Evolutionary conservation across 2,888 invertebrate species (phyloP).

Genomic region (Stenotaenia linearis): DNA sequence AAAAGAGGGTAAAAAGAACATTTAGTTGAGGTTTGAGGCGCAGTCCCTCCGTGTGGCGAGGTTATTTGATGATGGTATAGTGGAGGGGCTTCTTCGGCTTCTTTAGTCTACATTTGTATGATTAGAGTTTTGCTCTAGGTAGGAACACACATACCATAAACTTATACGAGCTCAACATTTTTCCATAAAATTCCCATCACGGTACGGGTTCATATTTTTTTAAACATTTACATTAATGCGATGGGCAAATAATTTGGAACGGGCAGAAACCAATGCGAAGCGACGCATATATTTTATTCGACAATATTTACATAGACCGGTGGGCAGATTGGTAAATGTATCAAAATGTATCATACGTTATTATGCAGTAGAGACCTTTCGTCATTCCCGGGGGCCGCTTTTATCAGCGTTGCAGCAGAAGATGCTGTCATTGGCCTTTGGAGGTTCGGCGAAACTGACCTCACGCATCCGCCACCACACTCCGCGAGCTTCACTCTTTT

Average conservation of each 20-base stretch:
- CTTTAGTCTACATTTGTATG: conserved; percentile 26
- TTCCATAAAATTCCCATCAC: background rate
- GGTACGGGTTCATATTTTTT: background rate
- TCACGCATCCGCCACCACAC: background rate
- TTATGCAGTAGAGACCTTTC: background rate
- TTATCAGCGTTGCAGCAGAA: conserved; percentile 26
- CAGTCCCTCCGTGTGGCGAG: background rate
- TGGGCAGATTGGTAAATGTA: background rate
- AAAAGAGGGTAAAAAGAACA: conserved; percentile 7
- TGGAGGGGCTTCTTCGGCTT: conserved; percentile 1
- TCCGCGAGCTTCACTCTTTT: background rate
- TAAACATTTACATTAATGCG: conserved; percentile 6
- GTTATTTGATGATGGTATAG: conserved; percentile 12
- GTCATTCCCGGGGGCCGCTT: background rate
- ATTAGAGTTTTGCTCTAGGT: conserved; percentile 17
- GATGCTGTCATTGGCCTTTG: conserved; percentile 26
- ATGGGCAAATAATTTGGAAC: background rate
- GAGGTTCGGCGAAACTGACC: conserved; percentile 24
- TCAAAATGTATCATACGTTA: background rate
- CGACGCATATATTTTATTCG: background rate
- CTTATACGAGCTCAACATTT: conserved; percentile 26
- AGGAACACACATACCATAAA: conserved; percentile 17
- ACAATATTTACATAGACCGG: background rate
- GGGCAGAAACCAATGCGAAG: background rate
- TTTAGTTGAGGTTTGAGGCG: conserved; percentile 6